Base-by-base conservation (phyloP, 2,888 invertebrate genomes). In the Desoria tigrina region DNA sequence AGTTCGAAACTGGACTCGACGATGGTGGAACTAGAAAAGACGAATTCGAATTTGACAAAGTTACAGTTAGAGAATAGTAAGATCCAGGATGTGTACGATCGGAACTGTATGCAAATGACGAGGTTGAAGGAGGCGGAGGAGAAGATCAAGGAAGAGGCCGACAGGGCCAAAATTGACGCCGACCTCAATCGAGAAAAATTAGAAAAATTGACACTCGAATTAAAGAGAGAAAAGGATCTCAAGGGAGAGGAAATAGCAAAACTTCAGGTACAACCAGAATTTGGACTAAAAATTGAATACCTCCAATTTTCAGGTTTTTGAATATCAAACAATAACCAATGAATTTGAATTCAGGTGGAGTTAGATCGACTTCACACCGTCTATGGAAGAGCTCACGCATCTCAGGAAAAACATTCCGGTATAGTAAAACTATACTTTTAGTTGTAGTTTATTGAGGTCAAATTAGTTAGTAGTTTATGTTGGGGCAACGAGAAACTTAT, bases 81-180 rank as follows among this genome's bases (percentile, higher is more conserved):
- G 68, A 81, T 92, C 61, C 92, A 94, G 80, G 94, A 94, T 82
- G 87, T 92, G 83, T 93, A 92, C 79, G 93, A 94, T 77, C 85
- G 94, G 71, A 89, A 92, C 18, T 88, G 90, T 14, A 83, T 94
- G 76, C 93, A 94, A 79, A 83, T 94, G 27, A 87, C 87, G 64
- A 86, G 94, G 75, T 88, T 90, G 60, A 93, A 93, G 80, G 94
- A 94, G 80, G 86, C 88, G 77, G 94, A 94, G 82, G 94, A 94
- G 76, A 94, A 94, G 79, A 88, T 90, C 28, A 92, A 93, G 62
- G 76, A 75, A 32, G 79, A 79, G 39, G 58, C 78, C 54, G 79
- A 79, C 18, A 71, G 73, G 39, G 63, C 66, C 37, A 66, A 63
- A 65, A 69, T 73, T 50, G 75, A 75, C 54, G 66, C 71, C 28